Percentiles rank a stretch among this genome's conserved stretches.
Conservation (phyloP, 2,888 invertebrate species). For the Cantharis lateralis region DNA sequence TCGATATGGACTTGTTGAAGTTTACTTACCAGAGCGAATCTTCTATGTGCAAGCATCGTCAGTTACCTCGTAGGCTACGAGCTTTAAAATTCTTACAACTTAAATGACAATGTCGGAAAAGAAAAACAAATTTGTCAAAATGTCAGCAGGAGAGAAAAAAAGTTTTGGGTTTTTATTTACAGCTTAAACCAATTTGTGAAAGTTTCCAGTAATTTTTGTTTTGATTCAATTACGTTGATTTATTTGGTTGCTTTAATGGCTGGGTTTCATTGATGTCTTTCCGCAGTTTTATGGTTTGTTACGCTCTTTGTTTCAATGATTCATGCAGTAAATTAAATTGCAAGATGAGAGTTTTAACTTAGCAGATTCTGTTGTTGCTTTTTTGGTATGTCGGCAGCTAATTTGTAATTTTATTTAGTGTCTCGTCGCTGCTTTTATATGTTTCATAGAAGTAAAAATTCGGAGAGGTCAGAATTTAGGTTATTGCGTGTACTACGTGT, state of each 20-base stretch:
- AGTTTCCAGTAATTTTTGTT: constrained; percentile 48
- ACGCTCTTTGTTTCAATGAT: constrained; percentile 30
- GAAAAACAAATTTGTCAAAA: constrained; percentile 52
- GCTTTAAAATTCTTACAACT: constrained; percentile 20
- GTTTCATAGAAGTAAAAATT: background rate
- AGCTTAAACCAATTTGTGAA: constrained; percentile 42
- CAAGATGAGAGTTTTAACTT: background rate
- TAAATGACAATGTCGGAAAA: constrained; percentile 29
- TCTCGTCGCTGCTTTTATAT: background rate
- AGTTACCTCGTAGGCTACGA: constrained; percentile 3
- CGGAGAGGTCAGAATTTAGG: too few relatives aligned
- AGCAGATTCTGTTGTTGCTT: background rate
- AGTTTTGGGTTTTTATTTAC: constrained; percentile 36
- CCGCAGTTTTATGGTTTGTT: constrained; percentile 39
- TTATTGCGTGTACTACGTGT: too few relatives aligned
- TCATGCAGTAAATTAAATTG: constrained; percentile 21
- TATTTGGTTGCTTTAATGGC: constrained; percentile 46
- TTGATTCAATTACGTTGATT: constrained; percentile 53
- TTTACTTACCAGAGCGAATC: too few relatives aligned
- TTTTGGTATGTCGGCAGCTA: background rate
- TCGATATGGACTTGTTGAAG: too few relatives aligned
- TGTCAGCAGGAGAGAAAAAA: constrained; percentile 42
- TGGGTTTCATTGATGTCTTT: constrained; percentile 41
- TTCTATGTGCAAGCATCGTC: too few relatives aligned
- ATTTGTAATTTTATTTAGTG: background rate